phyloP scores from a whole-genome alignment of 35 echinoderm and acorn worm species.

The Heliocidaris tuberculata region DNA sequence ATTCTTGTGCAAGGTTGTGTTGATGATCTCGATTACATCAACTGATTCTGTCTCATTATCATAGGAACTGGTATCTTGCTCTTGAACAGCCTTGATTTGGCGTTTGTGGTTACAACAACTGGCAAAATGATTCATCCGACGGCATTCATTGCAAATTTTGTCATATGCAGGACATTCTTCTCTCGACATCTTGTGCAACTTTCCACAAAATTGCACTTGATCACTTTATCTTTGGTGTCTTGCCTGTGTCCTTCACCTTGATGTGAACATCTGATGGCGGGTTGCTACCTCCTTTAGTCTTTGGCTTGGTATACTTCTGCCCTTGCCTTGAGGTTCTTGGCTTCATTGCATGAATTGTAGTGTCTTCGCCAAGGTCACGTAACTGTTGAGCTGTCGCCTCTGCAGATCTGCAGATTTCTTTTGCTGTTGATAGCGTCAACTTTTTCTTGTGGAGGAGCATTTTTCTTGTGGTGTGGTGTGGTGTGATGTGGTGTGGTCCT shows the following conservation, averaged over 20 bases:
- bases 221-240: neutral
- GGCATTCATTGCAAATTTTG: conserved; percentile 21
- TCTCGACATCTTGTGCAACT: neutral
- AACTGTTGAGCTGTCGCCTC: conserved; percentile 22
- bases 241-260: conserved; percentile 3
- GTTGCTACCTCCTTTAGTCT: neutral
- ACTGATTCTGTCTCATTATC: conserved; percentile 28
- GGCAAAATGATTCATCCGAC: conserved; percentile 36
- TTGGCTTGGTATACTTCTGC: neutral
- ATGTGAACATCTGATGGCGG: neutral
- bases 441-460: conserved; percentile 14
- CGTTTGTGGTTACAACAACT: neutral
- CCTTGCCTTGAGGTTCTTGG: neutral
- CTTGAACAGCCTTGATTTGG: conserved; percentile 9
- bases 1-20: neutral
- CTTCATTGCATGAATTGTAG: conserved; percentile 9
- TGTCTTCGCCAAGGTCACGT: neutral
- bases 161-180: conserved; percentile 14
- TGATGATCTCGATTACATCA: neutral
- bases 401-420: conserved; percentile 33
- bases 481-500: neutral
- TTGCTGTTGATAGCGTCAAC: conserved; percentile 13
- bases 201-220: conserved; percentile 50
- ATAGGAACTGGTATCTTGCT: neutral
- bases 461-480: conserved; percentile 15